These are phyloP conservation scores for Podargus strigoides DNA, from an alignment of 2,797 vertebrate species.

Conservation along the genomic window DNA sequence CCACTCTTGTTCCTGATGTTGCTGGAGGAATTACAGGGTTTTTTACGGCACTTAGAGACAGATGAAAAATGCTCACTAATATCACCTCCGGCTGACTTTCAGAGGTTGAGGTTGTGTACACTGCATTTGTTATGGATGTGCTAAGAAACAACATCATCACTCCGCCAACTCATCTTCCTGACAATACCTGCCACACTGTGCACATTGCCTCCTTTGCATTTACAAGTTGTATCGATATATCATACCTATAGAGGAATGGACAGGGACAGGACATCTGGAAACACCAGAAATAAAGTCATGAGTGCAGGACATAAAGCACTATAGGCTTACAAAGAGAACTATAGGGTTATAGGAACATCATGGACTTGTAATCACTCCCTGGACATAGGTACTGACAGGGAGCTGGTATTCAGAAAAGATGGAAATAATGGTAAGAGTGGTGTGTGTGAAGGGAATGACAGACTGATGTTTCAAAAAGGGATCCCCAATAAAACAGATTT, in stretches of 20 bases:
- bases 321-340: not conserved
- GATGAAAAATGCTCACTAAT: not conserved
- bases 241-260: not conserved
- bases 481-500: not conserved
- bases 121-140: not conserved
- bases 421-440: not conserved
- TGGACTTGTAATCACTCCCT: not conserved
- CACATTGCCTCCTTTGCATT: not conserved
- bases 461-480: not conserved
- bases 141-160: not conserved
- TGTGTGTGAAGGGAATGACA: not conserved
- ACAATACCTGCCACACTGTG: not conserved
- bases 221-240: not conserved
- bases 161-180: not conserved
- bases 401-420: not conserved
- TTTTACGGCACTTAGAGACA: not conserved
- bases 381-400: not conserved
- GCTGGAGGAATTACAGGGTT: not conserved
- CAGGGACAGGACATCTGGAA: not conserved
- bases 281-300: not conserved
- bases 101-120: not conserved
- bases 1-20: not conserved
- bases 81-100: not conserved
- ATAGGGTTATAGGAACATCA: not conserved
- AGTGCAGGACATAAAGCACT: not conserved